Evolutionary conservation across 2,888 invertebrate species (phyloP).

Genomic region (Siphonodentalium dalli): DNA sequence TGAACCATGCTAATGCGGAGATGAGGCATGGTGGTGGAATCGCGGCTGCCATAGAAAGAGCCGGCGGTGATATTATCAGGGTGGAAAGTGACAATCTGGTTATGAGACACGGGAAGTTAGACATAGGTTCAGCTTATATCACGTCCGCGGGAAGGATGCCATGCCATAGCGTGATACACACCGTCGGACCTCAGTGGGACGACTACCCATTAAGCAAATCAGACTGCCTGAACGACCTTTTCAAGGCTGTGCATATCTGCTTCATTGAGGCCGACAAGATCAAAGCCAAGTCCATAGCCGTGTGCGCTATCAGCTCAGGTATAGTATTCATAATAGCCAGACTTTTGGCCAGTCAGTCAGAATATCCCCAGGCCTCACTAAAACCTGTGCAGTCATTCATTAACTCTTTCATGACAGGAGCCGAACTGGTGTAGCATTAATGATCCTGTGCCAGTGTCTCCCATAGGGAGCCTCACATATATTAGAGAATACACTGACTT

Average conservation of each 20-base stretch:
- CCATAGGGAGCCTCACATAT: no score
- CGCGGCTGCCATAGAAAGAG: constrained; percentile 27
- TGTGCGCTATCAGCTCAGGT: constrained; percentile 37
- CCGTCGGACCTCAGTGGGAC: constrained; percentile 34
- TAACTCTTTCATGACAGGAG: no score
- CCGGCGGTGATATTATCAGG: constrained; percentile 26
- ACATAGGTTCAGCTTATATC: constrained; percentile 23
- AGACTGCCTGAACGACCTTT: constrained; percentile 14
- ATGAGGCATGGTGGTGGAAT: constrained; percentile 32
- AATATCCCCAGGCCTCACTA: no score
- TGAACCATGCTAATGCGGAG: constrained; percentile 33
- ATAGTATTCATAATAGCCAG: no score
- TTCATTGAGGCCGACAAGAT: constrained; percentile 27
- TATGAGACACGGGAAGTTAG: constrained; percentile 17
- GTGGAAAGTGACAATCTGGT: constrained; percentile 25
- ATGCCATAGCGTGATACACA: constrained; percentile 27
- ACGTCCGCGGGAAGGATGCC: constrained; percentile 29
- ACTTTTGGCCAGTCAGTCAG: no score
- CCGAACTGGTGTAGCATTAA: no score
- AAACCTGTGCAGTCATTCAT: no score
- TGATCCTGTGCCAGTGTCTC: no score
- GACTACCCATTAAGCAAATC: constrained; percentile 14
- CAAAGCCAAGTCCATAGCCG: constrained; percentile 21
- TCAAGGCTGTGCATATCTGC: constrained; percentile 29
- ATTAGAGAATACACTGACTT: no score